Evolutionary conservation across 92 coral and sea anemone genomes (phyloP), one percentile per base, ranked within the genome.

Genomic region (Actinernus sp.): DNA sequence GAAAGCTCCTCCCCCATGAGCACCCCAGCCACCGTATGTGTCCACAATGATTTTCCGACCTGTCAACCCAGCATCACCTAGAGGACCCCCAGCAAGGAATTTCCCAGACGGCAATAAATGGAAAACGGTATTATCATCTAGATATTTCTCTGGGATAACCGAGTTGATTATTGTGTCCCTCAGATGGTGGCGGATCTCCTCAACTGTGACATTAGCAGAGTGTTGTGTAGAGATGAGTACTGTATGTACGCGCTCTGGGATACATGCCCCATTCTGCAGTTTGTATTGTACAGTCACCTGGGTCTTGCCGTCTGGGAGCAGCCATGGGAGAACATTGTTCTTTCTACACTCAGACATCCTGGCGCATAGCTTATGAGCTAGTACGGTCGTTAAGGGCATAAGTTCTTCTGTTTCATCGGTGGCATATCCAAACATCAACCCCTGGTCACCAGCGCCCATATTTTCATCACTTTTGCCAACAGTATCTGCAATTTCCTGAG

Each of bases 21-120:
- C 97, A 20, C 97, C 97, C 97, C 97, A 90, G 4, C 97, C 97
- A 30, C 97, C 97, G 76, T 90, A 90, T 2, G 97, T 90, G 45
- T 90, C 97, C 1, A 90, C 97, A 12, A 90, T 90, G 45, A 90
- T 86, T 66, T 90, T 90, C n/a, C 97, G 92, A 2, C 97, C 97
- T 25, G 97, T 90, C 43, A 90, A 68, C 5, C 97, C 97, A 20
- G 86, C 97, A 65, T 90, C 97, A 10, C 76, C 89, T 19, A 83
- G 52, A 17, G 97, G 97, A 6, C 97, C 97, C 14, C 97, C 97
- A 32, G 20, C 44, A 17, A 71, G 32, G 58, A 90, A 90, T 56
- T 49, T 28, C 8, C 85, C 97, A 0, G 97, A 86, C 1, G 97
- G 97, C 27, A 90, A 50, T 39, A 90, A 50, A 62, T 90, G 97